Evolutionary conservation across 2,113 vertebrate species (phyloP), one percentile per base, ranked within the genome.

Genomic region (Thamnaconus septentrionalis): DNA sequence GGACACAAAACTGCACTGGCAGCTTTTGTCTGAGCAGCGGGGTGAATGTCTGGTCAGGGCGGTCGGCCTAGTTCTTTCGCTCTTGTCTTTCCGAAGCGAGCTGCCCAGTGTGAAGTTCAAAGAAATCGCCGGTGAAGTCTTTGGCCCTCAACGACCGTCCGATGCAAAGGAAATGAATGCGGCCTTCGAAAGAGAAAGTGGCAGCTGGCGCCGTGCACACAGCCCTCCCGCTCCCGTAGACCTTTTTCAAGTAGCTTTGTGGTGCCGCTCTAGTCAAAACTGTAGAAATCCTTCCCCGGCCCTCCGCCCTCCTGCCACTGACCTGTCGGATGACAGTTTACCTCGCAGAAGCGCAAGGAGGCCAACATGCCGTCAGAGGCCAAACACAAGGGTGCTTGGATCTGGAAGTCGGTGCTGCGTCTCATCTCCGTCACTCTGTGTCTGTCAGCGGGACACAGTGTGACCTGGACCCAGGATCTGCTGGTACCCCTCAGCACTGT

Each of bases 351-450:
- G 56, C 69, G 53, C 66, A 70, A 68, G 73, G 79, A 85, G 49
- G 82, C 59, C 64, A 66, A 71, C 18, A 53, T 41, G 43, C 54
- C 70, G 47, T 4, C 83, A 63, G 79, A 75, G 56, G 60, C 70
- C 63, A 85, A 77, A 71, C 64, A 7, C 70, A 76, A 40, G 55
- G 49, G 76, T 46, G 79, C 64, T 53, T 83, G 83, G 85, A 87
- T 89, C 58, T 87, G 85, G 88, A 87, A 73, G 72, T 85, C 78
- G 45, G 61, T 90, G 70, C 84, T 90, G 18, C 81, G 78, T 47
- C 67, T 85, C 79, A 73, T 89, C 81, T 87, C 85, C 43, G 6
- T 85, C 44, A 84, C 84, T 53, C 53, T 90, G 54, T 78, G 73
- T 75, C 67, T 89, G 71, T 82, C 81, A 48, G 78, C 81, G 3